Conservation (phyloP, 1,140 invertebrate species). For the Tachypleus tridentatus region DNA sequence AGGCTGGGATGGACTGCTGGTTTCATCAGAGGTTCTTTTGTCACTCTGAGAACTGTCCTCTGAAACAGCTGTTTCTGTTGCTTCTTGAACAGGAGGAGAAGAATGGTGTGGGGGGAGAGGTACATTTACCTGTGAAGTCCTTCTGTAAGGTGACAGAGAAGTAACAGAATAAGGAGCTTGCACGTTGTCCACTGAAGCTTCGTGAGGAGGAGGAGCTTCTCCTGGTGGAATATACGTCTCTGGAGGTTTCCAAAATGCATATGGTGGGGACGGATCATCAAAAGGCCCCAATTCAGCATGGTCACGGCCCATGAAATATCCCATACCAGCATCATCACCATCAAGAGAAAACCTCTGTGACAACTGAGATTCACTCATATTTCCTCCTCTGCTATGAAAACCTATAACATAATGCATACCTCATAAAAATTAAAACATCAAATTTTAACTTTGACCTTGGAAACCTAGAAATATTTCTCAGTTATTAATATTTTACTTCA, state of each 20-base stretch:
- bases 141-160: background rate
- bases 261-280: slow-evolving; percentile 27
- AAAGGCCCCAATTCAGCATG: slow-evolving; percentile 23
- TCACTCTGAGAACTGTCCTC: background rate
- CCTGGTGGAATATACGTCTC: slow-evolving; percentile 25
- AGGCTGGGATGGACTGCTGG: background rate
- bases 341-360: slow-evolving; percentile 18
- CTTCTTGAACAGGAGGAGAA: background rate
- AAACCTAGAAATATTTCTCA: too few species aligned
- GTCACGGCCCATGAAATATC: slow-evolving; percentile 23
- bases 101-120: background rate
- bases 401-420: slow-evolving; percentile 5
- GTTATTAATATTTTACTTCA: too few species aligned
- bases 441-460: too few species aligned
- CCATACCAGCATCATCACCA: slow-evolving; percentile 21
- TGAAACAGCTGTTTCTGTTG: background rate
- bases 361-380: slow-evolving; percentile 16
- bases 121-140: background rate
- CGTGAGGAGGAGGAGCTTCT: slow-evolving; percentile 28
- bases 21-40: background rate
- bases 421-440: background rate
- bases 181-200: slow-evolving; percentile 13
- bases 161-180: background rate
- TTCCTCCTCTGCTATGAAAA: slow-evolving; percentile 18
- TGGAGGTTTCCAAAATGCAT: slow-evolving; percentile 28